phyloP scores from a whole-genome alignment of 2,797 vertebrate species.

The Dromococcyx pavoninus region DNA sequence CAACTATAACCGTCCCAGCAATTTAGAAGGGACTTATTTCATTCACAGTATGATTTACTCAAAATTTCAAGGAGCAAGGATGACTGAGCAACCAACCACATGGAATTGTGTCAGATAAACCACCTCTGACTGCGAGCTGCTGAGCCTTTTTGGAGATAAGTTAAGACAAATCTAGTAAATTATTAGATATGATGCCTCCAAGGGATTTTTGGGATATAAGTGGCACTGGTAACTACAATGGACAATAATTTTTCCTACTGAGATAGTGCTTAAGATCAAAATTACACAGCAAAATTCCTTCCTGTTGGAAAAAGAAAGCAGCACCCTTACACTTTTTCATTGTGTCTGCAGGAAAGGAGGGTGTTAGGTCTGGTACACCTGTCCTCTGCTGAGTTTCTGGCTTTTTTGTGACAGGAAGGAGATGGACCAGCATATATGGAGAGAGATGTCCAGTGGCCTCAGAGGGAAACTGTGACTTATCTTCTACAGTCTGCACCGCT shows the following conservation, averaged over 20 bases:
- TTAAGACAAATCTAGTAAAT: not conserved
- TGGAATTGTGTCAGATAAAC: not conserved
- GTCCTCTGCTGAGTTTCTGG: not conserved
- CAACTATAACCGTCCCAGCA: not conserved
- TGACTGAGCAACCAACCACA: not conserved
- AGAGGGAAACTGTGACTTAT: not conserved
- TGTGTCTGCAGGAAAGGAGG: not conserved
- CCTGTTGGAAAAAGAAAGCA: not conserved
- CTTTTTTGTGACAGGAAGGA: not conserved
- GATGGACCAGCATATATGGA: not conserved
- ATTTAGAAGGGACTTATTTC: not conserved
- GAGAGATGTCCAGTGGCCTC: rapidly evolving
- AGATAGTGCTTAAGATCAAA: not conserved
- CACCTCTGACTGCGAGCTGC: not conserved
- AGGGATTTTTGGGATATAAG: not conserved
- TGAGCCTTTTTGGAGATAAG: not conserved
- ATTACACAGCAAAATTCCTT: not conserved
- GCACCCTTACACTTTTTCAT: not conserved
- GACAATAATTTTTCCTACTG: not conserved
- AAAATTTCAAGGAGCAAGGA: not conserved
- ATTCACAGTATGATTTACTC: not conserved
- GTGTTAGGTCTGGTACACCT: not conserved
- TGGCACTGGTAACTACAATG: not conserved
- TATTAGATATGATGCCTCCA: not conserved
- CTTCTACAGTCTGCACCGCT: not conserved